Conservation (phyloP, 1,140 invertebrate genomes). For the Metaphire vulgaris region DNA sequence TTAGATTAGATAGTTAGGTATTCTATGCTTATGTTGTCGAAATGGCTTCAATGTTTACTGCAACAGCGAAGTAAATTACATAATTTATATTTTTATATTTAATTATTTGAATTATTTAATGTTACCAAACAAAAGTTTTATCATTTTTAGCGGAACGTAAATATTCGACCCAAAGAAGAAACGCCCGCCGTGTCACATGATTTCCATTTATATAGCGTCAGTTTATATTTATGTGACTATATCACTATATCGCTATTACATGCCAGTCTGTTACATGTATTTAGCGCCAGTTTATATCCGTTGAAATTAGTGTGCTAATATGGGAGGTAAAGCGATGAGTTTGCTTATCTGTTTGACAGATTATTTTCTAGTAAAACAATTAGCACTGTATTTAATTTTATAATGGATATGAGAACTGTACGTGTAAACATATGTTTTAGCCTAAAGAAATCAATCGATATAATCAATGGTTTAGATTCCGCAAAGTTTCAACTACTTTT, state of each 20-base stretch:
- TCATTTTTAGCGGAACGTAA: neutral
- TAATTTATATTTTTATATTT: slow-evolving; percentile 6
- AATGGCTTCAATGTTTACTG: slow-evolving; percentile 35
- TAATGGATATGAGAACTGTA: no score
- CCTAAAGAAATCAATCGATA: slow-evolving; percentile 43
- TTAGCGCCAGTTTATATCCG: neutral
- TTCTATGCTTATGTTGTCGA: no score
- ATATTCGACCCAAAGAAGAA: neutral
- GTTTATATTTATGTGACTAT: no score
- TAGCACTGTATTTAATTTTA: slow-evolving; percentile 2
- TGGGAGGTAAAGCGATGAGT: neutral
- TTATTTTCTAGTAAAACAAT: neutral
- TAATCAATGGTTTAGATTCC: slow-evolving; percentile 43
- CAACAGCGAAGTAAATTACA: slow-evolving; percentile 32
- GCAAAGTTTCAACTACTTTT: slow-evolving; percentile 43
- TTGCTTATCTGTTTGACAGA: neutral
- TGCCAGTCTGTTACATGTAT: neutral
- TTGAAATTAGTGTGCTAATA: neutral
- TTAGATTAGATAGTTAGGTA: no score
- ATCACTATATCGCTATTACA: neutral
- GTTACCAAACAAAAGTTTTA: slow-evolving; percentile 6
- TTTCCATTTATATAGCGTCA: no score
- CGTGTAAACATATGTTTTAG: no score
- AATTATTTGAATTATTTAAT: neutral
- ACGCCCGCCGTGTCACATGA: no score